Conservation (phyloP, 2,797 vertebrate species). For the Peromyscus aztecus region DNA sequence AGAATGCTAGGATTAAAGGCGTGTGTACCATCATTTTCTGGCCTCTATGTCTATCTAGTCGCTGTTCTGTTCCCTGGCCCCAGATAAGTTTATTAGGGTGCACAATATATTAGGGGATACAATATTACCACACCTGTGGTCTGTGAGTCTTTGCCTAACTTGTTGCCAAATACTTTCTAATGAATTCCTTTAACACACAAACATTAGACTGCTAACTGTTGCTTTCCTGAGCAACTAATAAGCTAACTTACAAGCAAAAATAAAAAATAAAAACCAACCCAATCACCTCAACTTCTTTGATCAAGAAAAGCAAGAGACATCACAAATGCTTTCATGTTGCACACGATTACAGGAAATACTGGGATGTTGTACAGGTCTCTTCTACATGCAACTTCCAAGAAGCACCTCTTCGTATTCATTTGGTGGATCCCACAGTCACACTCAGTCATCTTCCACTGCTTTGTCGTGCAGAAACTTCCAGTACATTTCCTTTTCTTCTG, state of each 20-base stretch:
- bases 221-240: neutral
- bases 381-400: neutral
- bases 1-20: too few species aligned
- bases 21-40: too few species aligned
- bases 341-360: neutral
- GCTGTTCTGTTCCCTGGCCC: too few species aligned
- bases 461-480: neutral
- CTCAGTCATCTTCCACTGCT: neutral
- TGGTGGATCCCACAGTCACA: neutral
- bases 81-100: too few species aligned
- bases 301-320: conserved; percentile 38
- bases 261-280: neutral
- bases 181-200: conserved; percentile 46
- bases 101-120: too few species aligned
- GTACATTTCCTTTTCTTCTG: neutral
- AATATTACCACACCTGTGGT: neutral
- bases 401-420: neutral
- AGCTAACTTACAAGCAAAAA: conserved; percentile 34
- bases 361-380: neutral
- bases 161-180: neutral
- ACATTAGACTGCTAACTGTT: neutral
- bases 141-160: neutral
- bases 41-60: too few species aligned
- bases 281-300: conserved; percentile 30
- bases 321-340: neutral